Evolutionary conservation across 2,888 invertebrate species (phyloP), one percentile per base, ranked within the genome.

Genomic region (Amphipyra berbera): DNA sequence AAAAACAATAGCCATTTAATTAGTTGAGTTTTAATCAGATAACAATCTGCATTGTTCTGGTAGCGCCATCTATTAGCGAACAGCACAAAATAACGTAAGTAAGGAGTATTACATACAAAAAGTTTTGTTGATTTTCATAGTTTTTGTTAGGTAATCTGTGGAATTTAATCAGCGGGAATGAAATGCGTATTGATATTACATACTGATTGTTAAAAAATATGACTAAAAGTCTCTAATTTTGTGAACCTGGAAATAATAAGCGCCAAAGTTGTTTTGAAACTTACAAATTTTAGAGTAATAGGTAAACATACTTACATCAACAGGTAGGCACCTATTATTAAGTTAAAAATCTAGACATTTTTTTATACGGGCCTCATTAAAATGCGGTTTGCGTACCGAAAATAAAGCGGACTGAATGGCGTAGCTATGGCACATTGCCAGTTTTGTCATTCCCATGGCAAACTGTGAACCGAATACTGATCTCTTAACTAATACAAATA

Each of bases 321-420:
- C 83, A 75, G 73, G 76, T 83, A 75, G 73, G 76, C 82, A 63
- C 27, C 37, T 67, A 75, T 75, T 67, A 61, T 73, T 60, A 57
- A 56, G 15, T 41, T 49, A 45, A 62, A 72, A 66, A 41, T 21
- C 47, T 63, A 54, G 60, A 47, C 49, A 44, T 63, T 67, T 67
- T 79, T 74, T 71, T 61, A 63, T 52, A 60, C 44, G 79, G 78
- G 57, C 58, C 84, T 88, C 88, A 91, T 93, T 91, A 90, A 89
- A 90, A 92, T 90, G 85, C 92, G 85, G 88, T 88, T 85, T 87
- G 81, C 88, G 89, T 88, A 84, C 84, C 79, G 79, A 86, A 88
- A 89, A 91, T 90, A 91, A 88, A 87, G 81, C 82, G 82, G 79
- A 84, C 81, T 83, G 86, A 87, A 88, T 86, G 81, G 79, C 79